phyloP scores from a whole-genome alignment of 2,797 vertebrate species.

The Phrynocephalus vlangalii region DNA sequence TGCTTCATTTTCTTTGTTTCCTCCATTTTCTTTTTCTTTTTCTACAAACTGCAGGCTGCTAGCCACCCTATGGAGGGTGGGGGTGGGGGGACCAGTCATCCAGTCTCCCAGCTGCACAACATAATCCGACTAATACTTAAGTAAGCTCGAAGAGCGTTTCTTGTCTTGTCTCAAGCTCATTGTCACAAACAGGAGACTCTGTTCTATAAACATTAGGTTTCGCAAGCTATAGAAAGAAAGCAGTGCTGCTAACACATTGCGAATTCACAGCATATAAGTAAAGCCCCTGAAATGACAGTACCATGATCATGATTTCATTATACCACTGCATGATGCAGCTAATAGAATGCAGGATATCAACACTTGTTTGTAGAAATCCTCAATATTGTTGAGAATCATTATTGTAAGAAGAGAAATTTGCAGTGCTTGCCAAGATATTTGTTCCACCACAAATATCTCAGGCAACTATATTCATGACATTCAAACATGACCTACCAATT shows the following conservation, averaged over 20 bases:
- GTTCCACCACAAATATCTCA: not conserved
- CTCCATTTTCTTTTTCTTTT: too few relatives aligned
- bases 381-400: not conserved
- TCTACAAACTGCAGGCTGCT: not conserved
- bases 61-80: not conserved
- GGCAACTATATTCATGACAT: not conserved
- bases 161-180: not conserved
- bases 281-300: not conserved
- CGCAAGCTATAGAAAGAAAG: slow-evolving; percentile 10
- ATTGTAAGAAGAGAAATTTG: not conserved
- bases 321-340: not conserved
- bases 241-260: too few relatives aligned
- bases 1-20: too few relatives aligned
- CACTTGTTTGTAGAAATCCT: not conserved
- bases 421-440: not conserved
- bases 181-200: slow-evolving; percentile 8
- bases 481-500: not conserved
- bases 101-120: not conserved
- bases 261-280: slow-evolving; percentile 17
- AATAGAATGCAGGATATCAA: slow-evolving; percentile 20
- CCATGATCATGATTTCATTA: not conserved
- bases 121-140: slow-evolving; percentile 9
- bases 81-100: not conserved
- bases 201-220: not conserved
- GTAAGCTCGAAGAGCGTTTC: not conserved